These are phyloP conservation scores for Loxodonta africana DNA, from an alignment of 2,113 vertebrate species.

Conservation along the genomic window DNA sequence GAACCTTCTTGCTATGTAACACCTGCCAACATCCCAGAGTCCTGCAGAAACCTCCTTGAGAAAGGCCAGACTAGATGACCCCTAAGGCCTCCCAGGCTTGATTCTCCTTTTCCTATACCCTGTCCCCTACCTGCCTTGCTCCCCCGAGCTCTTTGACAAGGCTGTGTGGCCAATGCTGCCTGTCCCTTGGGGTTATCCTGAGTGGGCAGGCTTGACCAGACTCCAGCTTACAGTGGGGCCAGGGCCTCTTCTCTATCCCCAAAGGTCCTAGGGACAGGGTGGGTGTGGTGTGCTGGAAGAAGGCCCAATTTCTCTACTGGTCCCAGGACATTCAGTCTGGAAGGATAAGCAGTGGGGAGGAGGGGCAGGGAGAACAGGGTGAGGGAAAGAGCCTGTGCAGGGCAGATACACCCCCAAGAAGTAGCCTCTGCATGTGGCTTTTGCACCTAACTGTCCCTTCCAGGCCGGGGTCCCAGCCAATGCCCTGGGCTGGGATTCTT, in stretches of 20 bases:
- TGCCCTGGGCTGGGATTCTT: background rate
- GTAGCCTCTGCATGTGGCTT: background rate
- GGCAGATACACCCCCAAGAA: no score
- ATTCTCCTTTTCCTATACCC: background rate
- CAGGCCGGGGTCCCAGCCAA: background rate
- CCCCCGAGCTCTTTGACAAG: background rate
- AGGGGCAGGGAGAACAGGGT: background rate
- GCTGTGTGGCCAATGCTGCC: background rate
- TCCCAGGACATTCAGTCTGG: no score
- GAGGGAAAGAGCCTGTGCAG: background rate
- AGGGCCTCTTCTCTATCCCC: background rate
- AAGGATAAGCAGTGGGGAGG: background rate
- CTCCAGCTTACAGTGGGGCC: background rate
- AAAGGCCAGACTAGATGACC: background rate
- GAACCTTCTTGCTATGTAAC: background rate
- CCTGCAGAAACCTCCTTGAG: no score
- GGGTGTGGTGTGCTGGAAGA: background rate
- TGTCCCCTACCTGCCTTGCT: background rate
- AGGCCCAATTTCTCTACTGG: background rate
- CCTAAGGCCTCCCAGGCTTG: no score
- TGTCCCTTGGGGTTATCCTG: background rate
- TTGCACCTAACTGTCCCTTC: background rate
- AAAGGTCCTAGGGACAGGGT: background rate
- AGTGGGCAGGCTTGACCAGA: background rate
- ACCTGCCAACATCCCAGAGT: accelerated